Percentiles rank a stretch among this genome's conserved stretches.
Evolutionary conservation across 1,140 invertebrate species (phyloP).

Genomic region (Globodera ellingtonae): DNA sequence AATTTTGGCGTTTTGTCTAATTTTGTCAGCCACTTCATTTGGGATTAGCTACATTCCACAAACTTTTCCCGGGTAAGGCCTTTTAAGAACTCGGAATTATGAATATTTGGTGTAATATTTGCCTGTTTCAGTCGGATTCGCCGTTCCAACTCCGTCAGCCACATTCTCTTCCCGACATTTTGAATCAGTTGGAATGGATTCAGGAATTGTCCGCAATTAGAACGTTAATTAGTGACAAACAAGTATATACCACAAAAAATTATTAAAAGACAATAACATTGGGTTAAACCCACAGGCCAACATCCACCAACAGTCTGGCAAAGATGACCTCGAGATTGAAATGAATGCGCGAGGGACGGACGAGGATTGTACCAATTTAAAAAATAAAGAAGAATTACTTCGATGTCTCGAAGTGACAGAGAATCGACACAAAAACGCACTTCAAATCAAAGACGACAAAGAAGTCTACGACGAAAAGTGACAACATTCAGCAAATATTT

Average conservation of each 20-base stretch:
- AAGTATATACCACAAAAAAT: not conserved
- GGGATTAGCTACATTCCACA: too few relatives aligned
- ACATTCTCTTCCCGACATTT: not conserved
- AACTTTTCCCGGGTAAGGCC: too few relatives aligned
- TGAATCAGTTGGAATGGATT: not conserved
- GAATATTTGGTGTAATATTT: not conserved
- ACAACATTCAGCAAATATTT: not conserved
- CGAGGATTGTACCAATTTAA: conserved; percentile 11
- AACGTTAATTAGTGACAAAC: not conserved
- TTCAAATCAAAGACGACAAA: conserved; percentile 25
- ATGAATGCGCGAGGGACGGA: conserved; percentile 20
- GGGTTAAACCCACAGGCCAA: not conserved
- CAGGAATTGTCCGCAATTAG: not conserved
- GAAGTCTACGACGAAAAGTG: conserved; percentile 26
- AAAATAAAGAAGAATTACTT: not conserved
- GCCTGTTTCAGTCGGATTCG: conserved; percentile 3
- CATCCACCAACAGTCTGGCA: not conserved
- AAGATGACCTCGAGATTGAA: conserved; percentile 34
- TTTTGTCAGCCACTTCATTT: too few relatives aligned
- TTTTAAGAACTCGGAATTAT: not conserved
- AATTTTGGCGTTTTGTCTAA: too few relatives aligned
- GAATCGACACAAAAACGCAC: conserved; percentile 28
- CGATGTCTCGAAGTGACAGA: conserved; percentile 26
- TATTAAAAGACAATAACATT: not conserved
- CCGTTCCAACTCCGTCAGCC: conserved; percentile 6